Percentiles rank a stretch among this genome's conserved stretches.
Evolutionary conservation across 2,113 vertebrate genomes (phyloP).

Genomic region (Tricholaema leucomelas): DNA sequence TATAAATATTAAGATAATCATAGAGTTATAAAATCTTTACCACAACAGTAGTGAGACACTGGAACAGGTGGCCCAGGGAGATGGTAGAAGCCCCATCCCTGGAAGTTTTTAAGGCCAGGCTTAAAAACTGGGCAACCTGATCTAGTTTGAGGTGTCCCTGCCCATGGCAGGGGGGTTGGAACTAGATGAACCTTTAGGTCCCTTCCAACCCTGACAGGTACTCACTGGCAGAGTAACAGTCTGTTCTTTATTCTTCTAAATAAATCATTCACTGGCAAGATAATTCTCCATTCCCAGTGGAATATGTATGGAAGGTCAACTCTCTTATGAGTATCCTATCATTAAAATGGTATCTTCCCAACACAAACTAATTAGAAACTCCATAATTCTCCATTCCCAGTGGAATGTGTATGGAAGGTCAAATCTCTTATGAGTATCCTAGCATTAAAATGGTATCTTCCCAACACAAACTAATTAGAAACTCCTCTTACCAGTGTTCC

Average conservation of each 20-base stretch:
- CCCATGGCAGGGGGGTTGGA: too few species aligned
- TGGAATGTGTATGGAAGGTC: conserved; percentile 15
- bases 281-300: not conserved
- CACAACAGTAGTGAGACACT: too few species aligned
- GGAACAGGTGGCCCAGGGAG: too few species aligned
- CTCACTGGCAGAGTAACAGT: not conserved
- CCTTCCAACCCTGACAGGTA: not conserved
- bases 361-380: not conserved
- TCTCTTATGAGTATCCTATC: not conserved
- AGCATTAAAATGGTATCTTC: not conserved
- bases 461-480: not conserved
- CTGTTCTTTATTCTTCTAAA: conserved; percentile 15
- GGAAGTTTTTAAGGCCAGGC: too few species aligned
- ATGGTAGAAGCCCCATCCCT: too few species aligned
- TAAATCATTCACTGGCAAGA: conserved; percentile 11
- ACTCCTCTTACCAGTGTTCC: not conserved
- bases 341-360: not conserved
- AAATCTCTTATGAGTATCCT: not conserved
- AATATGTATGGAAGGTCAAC: conserved; percentile 24
- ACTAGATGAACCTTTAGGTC: too few species aligned
- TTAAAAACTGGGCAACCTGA: too few species aligned
- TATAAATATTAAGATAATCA: not conserved
- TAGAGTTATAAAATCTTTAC: not conserved
- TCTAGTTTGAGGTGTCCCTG: too few species aligned
- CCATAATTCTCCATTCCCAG: too few species aligned